These are phyloP conservation scores for Propsilocerus akamusi DNA, from an alignment of 1,140 invertebrate species.

Conservation along the genomic window DNA sequence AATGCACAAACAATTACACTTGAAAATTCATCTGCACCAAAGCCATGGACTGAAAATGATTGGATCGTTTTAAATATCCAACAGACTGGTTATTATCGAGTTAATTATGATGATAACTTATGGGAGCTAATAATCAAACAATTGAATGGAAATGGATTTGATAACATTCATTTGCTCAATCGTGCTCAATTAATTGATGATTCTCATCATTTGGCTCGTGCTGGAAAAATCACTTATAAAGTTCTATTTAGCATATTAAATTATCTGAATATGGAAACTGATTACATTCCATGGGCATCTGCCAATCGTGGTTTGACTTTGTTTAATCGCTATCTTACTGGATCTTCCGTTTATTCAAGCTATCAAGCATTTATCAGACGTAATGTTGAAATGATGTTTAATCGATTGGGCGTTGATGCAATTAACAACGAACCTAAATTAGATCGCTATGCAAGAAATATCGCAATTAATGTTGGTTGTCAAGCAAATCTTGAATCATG, in stretches of 20 bases:
- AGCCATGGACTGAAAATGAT: background rate
- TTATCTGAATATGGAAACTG: constrained; percentile 27
- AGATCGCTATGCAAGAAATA: constrained; percentile 19
- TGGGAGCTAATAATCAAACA: constrained; percentile 40
- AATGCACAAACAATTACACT: background rate
- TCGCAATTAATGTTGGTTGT: constrained; percentile 28
- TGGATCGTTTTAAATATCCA: constrained; percentile 34
- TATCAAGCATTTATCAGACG: constrained; percentile 8
- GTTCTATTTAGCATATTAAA: constrained; percentile 25
- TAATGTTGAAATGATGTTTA: constrained; percentile 19
- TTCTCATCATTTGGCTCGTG: constrained; percentile 37
- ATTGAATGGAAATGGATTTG: constrained; percentile 18
- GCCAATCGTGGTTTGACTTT: constrained; percentile 10
- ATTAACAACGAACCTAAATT: constrained; percentile 19
- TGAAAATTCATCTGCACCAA: background rate
- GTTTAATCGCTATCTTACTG: background rate
- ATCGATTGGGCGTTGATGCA: constrained; percentile 20
- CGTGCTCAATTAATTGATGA: constrained; percentile 38
- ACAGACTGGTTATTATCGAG: constrained; percentile 66
- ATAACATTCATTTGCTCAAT: background rate
- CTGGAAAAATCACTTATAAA: constrained; percentile 23
- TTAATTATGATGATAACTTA: constrained; percentile 46
- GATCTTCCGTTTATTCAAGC: background rate
- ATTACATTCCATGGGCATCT: constrained; percentile 28
- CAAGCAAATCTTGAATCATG: constrained; percentile 25